Evolutionary conservation across 2,888 invertebrate genomes (phyloP).

Genomic region (Smittia aterrima): DNA sequence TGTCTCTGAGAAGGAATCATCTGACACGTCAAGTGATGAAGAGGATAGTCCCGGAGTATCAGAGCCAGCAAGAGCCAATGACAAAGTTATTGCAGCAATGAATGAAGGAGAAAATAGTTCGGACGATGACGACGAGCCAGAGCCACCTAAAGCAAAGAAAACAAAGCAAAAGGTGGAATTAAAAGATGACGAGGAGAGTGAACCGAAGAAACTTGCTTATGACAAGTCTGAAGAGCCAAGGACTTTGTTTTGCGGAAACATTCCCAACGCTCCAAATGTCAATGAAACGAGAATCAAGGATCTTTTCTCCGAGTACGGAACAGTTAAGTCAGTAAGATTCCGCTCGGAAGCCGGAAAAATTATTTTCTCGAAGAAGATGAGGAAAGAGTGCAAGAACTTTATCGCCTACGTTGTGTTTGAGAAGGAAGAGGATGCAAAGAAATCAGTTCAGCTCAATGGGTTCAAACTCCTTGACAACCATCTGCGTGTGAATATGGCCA

Average conservation of each 20-base stretch:
- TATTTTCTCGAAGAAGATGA: conserved; percentile 49
- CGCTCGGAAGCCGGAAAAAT: conserved; percentile 49
- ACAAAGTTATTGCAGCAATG: not conserved
- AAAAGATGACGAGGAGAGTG: not conserved
- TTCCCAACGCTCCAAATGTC: conserved; percentile 48
- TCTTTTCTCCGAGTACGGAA: conserved; percentile 47
- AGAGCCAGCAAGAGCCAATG: not conserved
- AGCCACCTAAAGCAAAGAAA: not conserved
- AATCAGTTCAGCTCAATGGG: conserved; percentile 49
- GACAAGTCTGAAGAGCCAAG: conserved; percentile 44
- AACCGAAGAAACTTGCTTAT: conserved; percentile 6
- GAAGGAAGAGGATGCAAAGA: conserved; percentile 46
- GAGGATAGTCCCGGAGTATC: not conserved
- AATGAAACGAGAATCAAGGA: conserved; percentile 49
- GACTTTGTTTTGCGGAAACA: conserved; percentile 53
- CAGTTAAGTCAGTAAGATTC: conserved; percentile 48
- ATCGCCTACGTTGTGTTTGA: conserved; percentile 51
- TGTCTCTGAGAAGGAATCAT: not conserved
- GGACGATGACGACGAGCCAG: not conserved
- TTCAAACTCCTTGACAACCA: conserved; percentile 49
- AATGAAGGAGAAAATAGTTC: not conserved
- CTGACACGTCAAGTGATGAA: not conserved
- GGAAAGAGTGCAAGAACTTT: conserved; percentile 47
- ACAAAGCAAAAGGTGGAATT: not conserved
- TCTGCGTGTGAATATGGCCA: conserved; percentile 48